These are phyloP conservation scores for Epizoanthus stellaris DNA, from an alignment of 92 coral and sea anemone species.

Conservation along the genomic window DNA sequence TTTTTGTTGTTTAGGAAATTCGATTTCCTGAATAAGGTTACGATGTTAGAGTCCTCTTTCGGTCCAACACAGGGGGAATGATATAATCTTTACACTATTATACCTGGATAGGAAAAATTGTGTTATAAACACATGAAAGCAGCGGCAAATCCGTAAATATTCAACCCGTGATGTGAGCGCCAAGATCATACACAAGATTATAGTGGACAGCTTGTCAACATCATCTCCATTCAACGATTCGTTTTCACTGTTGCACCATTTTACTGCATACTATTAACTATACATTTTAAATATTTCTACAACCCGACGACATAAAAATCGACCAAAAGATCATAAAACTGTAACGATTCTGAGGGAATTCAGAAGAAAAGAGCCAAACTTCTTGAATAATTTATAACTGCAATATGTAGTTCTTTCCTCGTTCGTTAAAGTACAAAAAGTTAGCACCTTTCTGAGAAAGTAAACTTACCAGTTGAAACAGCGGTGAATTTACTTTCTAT, in stretches of 20 bases:
- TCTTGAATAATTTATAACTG: constrained; percentile 8
- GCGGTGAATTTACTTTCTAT: background rate
- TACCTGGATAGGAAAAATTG: background rate
- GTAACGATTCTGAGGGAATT: background rate
- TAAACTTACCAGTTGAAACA: background rate
- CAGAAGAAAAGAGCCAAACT: background rate
- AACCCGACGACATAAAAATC: background rate
- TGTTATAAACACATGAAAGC: background rate
- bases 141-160: background rate
- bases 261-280: too few species aligned
- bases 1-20: background rate
- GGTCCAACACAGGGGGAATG: background rate
- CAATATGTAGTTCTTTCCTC: background rate
- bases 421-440: background rate
- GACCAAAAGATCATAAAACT: background rate
- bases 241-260: too few species aligned
- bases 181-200: too few species aligned
- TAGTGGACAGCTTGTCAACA: too few species aligned
- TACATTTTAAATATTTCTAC: too few species aligned
- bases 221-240: too few species aligned
- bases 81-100: background rate
- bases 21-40: background rate
- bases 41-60: background rate
- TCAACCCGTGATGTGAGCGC: too few species aligned
- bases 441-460: background rate